Evolutionary conservation across 2,797 vertebrate species (phyloP).

Genomic region (Gymnopithys bicolor): DNA sequence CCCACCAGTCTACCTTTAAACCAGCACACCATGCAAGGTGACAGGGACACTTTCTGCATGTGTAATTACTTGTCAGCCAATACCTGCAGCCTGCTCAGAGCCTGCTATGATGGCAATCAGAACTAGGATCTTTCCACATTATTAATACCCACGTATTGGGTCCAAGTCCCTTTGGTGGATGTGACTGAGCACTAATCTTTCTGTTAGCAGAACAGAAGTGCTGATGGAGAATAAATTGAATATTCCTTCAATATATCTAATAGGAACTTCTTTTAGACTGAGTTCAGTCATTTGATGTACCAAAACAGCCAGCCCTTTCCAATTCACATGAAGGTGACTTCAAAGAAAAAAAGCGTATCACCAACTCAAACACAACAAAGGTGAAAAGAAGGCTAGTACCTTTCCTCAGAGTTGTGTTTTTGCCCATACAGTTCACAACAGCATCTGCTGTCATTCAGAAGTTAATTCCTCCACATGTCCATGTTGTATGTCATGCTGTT

Average conservation of each 20-base stretch:
- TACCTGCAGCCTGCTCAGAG: neutral
- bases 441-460: neutral
- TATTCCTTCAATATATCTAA: neutral
- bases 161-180: neutral
- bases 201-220: neutral
- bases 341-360: neutral
- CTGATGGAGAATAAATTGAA: neutral
- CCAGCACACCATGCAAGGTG: neutral
- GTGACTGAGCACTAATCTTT: neutral
- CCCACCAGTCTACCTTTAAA: too few species aligned
- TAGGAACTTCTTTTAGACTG: neutral
- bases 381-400: neutral
- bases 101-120: neutral
- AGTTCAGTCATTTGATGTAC: neutral
- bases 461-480: neutral
- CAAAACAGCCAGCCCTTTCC: neutral
- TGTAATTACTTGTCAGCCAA: neutral
- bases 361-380: neutral
- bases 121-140: neutral
- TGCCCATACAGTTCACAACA: neutral
- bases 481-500: neutral
- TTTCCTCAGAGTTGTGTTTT: neutral
- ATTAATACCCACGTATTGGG: neutral
- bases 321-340: neutral
- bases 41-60: neutral